Percentiles rank a stretch among this genome's conserved stretches.
Conservation (phyloP, 2,113 vertebrate species). For the Ictalurus furcatus region DNA sequence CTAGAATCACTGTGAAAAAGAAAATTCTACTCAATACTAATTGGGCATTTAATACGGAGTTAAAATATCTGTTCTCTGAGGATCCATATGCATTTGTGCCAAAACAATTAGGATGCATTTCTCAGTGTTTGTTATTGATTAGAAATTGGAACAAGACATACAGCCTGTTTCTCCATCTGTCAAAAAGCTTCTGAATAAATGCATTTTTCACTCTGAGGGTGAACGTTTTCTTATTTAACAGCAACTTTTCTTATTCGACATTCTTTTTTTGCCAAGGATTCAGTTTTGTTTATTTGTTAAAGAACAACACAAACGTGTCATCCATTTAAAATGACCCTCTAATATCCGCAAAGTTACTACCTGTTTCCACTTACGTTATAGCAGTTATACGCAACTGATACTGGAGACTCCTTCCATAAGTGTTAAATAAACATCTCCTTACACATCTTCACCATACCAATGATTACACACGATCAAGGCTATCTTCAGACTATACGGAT, state of each 20-base stretch:
- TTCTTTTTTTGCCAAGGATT: too few species aligned
- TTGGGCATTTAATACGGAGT: constrained; percentile 13
- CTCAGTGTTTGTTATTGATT: constrained; percentile 7
- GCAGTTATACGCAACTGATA: background rate
- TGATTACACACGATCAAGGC: background rate
- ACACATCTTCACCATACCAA: background rate
- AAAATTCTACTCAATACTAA: constrained; percentile 10
- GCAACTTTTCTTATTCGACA: too few species aligned
- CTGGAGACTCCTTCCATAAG: background rate
- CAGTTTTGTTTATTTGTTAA: background rate
- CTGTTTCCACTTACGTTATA: too few species aligned
- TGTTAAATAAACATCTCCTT: background rate
- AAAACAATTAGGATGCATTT: background rate
- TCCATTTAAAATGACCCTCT: background rate
- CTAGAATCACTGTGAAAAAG: background rate
- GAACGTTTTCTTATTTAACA: background rate
- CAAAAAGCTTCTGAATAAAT: background rate
- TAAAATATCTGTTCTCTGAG: background rate
- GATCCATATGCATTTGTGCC: constrained; percentile 21
- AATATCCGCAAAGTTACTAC: background rate
- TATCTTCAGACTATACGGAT: too few species aligned
- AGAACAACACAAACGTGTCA: background rate
- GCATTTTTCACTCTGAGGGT: background rate
- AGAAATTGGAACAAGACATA: background rate
- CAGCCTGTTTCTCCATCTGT: constrained; percentile 17